phyloP scores from a whole-genome alignment of 2,113 vertebrate species.

The Odontesthes bonariensis region DNA sequence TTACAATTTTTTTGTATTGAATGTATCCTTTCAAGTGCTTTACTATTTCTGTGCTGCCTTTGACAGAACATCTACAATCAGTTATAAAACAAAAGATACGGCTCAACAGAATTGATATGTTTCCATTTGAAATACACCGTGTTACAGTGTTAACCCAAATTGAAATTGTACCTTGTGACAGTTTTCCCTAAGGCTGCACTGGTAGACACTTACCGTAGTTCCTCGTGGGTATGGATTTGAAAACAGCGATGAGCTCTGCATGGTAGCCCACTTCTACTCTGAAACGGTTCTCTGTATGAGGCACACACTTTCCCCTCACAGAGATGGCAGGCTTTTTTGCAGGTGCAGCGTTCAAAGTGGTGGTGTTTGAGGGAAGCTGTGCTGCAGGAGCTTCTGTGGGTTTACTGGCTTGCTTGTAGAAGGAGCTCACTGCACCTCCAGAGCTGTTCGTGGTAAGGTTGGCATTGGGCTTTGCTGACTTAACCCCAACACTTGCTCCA shows the following conservation, averaged over 20 bases:
- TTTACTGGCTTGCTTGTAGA: constrained; percentile 70
- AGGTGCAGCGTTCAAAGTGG: constrained; percentile 31
- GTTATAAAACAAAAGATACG: not conserved
- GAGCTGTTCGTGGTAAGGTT: constrained; percentile 16
- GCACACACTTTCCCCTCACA: constrained; percentile 85
- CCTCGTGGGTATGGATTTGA: constrained; percentile 91
- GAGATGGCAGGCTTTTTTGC: constrained; percentile 73
- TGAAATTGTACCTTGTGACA: not conserved
- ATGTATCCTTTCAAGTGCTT: too few relatives aligned
- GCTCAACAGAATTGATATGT: not conserved
- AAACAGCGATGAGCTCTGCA: constrained; percentile 87
- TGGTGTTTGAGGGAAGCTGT: constrained; percentile 27
- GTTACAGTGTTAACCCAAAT: too few relatives aligned
- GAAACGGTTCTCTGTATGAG: constrained; percentile 86
- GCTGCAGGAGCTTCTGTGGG: constrained; percentile 33
- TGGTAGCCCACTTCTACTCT: constrained; percentile 90
- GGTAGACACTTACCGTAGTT: constrained; percentile 86
- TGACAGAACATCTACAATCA: not conserved
- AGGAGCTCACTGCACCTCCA: constrained; percentile 44
- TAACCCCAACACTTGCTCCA: constrained; percentile 23
- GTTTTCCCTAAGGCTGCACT: not conserved
- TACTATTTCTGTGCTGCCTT: too few relatives aligned
- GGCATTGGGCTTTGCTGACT: constrained; percentile 42
- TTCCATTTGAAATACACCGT: too few relatives aligned
- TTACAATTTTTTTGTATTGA: too few relatives aligned